Percentiles rank a stretch among this genome's conserved stretches.
These are phyloP conservation scores for Drosophila eohydei DNA, from an alignment of 2,888 invertebrate genomes.

Conservation along the genomic window DNA sequence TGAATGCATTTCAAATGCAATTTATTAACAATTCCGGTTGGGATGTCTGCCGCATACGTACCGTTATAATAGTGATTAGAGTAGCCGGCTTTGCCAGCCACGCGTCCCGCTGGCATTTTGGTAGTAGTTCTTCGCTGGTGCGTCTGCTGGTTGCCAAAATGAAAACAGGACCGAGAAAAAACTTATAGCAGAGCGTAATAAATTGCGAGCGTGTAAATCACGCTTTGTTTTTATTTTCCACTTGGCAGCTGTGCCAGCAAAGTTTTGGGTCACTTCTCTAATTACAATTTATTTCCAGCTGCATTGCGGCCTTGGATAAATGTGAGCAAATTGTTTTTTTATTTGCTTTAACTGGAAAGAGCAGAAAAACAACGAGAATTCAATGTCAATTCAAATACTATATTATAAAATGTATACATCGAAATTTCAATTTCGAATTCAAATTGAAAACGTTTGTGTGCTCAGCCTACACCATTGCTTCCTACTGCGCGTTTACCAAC, in stretches of 20 bases:
- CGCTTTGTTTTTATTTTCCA: conserved; percentile 4
- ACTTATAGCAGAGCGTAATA: background rate
- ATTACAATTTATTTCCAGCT: conserved; percentile 51
- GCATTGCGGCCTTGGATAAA: conserved; percentile 31
- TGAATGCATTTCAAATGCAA: conserved; percentile 3
- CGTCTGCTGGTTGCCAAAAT: conserved; percentile 24
- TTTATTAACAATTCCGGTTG: background rate
- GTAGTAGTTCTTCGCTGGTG: conserved; percentile 13
- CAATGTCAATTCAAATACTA: background rate
- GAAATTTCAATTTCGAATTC: conserved; percentile 10
- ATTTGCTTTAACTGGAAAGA: background rate
- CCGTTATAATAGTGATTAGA: conserved; percentile 85
- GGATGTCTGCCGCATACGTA: conserved; percentile 51
- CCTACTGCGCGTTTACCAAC: conserved; percentile 27
- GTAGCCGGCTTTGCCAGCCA: conserved; percentile 85
- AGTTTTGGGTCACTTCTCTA: conserved; percentile 32
- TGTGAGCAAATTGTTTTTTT: background rate
- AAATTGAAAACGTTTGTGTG: conserved; percentile 1
- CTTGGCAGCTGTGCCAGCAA: conserved; percentile 49
- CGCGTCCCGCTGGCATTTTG: conserved; percentile 85
- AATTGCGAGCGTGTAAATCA: conserved; percentile 14
- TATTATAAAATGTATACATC: background rate
- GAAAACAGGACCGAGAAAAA: conserved; percentile 5
- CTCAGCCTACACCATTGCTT: conserved; percentile 6
- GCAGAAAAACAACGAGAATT: background rate